These are phyloP conservation scores for Limenitis camilla DNA, from an alignment of 2,888 invertebrate species.

Conservation along the genomic window DNA sequence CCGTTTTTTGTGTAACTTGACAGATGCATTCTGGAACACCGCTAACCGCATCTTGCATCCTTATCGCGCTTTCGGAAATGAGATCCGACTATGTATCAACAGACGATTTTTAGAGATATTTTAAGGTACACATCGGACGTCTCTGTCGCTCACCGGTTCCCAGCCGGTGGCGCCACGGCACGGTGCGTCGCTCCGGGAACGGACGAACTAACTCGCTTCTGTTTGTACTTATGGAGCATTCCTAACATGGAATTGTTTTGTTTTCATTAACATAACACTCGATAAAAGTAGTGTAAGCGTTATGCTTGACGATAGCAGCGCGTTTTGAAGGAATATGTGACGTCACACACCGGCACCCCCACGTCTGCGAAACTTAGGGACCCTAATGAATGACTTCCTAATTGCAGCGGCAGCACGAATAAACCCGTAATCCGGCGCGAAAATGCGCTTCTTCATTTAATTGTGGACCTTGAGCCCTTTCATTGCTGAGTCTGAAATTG, in stretches of 20 bases:
- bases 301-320: slow-evolving; percentile 17
- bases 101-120: slow-evolving; percentile 60
- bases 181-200: slow-evolving; percentile 37
- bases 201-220: slow-evolving; percentile 51
- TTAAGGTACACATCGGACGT: slow-evolving; percentile 58
- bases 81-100: slow-evolving; percentile 52
- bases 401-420: slow-evolving; percentile 70
- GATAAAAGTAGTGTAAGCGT: slow-evolving; percentile 3
- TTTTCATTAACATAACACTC: slow-evolving; percentile 38
- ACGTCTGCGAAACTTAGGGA: slow-evolving; percentile 74
- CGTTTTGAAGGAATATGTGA: slow-evolving; percentile 49
- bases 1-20: slow-evolving; percentile 67
- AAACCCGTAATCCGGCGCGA: slow-evolving; percentile 66
- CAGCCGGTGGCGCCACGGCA: slow-evolving; percentile 50
- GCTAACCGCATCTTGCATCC: slow-evolving; percentile 70
- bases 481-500: slow-evolving; percentile 61
- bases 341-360: slow-evolving; percentile 67
- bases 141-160: slow-evolving; percentile 51
- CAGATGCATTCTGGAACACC: slow-evolving; percentile 72
- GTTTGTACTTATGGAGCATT: slow-evolving; percentile 62
- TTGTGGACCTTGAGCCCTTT: slow-evolving; percentile 64
- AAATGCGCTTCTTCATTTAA: slow-evolving; percentile 50
- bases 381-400: slow-evolving; percentile 75
- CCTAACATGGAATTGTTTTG: slow-evolving; percentile 53
- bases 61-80: slow-evolving; percentile 60